Conservation (phyloP, 2,888 invertebrate species). For the Volucella zonaria region DNA sequence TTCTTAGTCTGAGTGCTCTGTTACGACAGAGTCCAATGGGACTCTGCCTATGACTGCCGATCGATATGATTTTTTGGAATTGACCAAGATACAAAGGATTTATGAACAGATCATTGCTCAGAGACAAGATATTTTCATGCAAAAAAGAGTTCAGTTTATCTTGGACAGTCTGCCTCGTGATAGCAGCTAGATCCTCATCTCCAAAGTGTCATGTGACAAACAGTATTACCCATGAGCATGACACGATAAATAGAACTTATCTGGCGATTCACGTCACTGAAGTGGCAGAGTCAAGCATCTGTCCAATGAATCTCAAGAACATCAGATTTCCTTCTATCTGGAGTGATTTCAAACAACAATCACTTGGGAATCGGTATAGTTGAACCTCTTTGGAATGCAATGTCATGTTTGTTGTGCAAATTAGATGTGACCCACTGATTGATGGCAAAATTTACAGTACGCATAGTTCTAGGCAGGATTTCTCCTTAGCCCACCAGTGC, state of each 20-base stretch:
- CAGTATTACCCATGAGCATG: no score
- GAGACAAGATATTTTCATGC: conserved; percentile 96
- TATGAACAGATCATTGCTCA: conserved; percentile 97
- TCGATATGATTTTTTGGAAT: conserved; percentile 92
- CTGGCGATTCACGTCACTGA: no score
- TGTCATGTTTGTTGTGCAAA: conserved; percentile 93
- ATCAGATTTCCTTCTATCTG: conserved; percentile 95
- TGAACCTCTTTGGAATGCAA: conserved; percentile 95
- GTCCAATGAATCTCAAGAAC: conserved; percentile 88
- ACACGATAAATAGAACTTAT: no score
- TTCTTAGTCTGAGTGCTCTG: no score
- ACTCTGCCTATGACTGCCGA: conserved; percentile 95
- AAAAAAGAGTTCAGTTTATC: conserved; percentile 80
- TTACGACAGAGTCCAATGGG: no score
- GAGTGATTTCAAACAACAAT: conserved; percentile 95
- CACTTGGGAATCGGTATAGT: conserved; percentile 95
- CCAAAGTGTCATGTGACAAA: no score
- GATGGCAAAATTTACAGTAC: conserved; percentile 95
- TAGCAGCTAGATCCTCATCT: no score
- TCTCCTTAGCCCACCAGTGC: conserved; percentile 93
- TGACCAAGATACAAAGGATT: conserved; percentile 95
- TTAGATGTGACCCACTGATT: conserved; percentile 93
- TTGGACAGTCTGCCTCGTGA: conserved; percentile 90
- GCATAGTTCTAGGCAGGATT: conserved; percentile 93
- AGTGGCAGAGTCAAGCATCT: no score